Evolutionary conservation across 2,888 invertebrate species (phyloP).

Genomic region (Ophonus ardosiacus): DNA sequence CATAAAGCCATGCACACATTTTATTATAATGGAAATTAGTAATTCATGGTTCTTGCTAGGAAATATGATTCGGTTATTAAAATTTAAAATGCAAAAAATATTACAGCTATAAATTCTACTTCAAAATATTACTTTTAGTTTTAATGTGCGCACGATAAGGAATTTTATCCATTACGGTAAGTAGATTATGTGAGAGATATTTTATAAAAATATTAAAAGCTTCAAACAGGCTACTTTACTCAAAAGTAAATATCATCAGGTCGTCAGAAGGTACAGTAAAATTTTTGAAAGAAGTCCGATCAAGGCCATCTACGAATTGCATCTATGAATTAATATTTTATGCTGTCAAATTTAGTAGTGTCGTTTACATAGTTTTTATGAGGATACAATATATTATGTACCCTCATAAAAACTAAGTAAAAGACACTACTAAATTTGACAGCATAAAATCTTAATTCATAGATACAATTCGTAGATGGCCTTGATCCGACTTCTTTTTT

Average conservation of each 20-base stretch:
- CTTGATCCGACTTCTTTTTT: too few species aligned
- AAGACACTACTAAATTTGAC: too few species aligned
- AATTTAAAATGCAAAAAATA: conserved; percentile 32
- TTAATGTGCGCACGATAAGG: conserved; percentile 16
- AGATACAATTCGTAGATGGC: too few species aligned
- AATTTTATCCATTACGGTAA: conserved; percentile 23
- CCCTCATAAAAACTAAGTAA: too few species aligned
- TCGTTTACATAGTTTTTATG: too few species aligned
- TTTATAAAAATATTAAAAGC: conserved; percentile 22
- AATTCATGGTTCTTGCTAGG: conserved; percentile 10
- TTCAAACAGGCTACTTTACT: neutral
- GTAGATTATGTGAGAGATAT: conserved; percentile 17
- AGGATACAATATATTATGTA: too few species aligned
- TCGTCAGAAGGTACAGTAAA: too few species aligned
- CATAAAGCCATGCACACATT: neutral
- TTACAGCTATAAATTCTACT: conserved; percentile 28
- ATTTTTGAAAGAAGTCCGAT: too few species aligned
- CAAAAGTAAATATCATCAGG: neutral
- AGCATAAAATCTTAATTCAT: too few species aligned
- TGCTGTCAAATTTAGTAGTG: too few species aligned
- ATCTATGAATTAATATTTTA: too few species aligned
- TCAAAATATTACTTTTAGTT: conserved; percentile 24
- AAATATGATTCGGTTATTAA: conserved; percentile 15
- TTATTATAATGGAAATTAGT: conserved; percentile 34
- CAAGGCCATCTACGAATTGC: too few species aligned